Evolutionary conservation across 2,113 vertebrate genomes (phyloP), one percentile per base, ranked within the genome.

Genomic region (Maccullochella peelii): DNA sequence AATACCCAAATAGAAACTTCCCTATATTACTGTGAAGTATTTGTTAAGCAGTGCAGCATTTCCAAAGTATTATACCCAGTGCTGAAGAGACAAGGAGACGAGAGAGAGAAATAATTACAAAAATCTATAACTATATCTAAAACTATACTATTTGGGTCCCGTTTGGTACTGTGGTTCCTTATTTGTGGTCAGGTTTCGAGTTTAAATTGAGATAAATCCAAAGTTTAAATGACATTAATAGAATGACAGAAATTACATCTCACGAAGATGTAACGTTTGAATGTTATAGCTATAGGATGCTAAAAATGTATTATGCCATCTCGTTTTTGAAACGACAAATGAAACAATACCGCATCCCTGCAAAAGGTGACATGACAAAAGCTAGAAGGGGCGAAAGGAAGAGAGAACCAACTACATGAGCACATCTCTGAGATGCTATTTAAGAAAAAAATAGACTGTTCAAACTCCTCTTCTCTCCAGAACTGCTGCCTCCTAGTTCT

Each of bases 1-100:
- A 27, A 79, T 16, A 44, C 61, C 82, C 47, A 77, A 80, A 88
- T 49, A 73, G 61, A 76, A 76, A 69, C 69, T n/a, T 69, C n/a
- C 57, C 33, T 77, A 47, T 70, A 69, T 44, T 25, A 8, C 15
- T n/a, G 52, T 86, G 58, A 77, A 73, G 65, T 85, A 83, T 89
- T 89, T 49, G 84, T 71, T 68, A 1, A 62, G 38, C 33, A 38
- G 42, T 49, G 30, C 30, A 73, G 30, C 55, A 5, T 27, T 62
- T 67, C 52, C 33, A 58, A 70, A 30, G 38, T 54, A 9, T 9
- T 36, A n/a, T 30, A 52, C 44, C 12, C 25, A 38, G 1, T n/a
- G 38, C n/a, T 62, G 40, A 25, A 49, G 18, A 23, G 49, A 54
- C 16, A 6, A 10, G 21, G n/a, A 47, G 20, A 33, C 27, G n/a